phyloP scores from a whole-genome alignment of 1,140 invertebrate genomes.

The Halictus rubicundus region DNA sequence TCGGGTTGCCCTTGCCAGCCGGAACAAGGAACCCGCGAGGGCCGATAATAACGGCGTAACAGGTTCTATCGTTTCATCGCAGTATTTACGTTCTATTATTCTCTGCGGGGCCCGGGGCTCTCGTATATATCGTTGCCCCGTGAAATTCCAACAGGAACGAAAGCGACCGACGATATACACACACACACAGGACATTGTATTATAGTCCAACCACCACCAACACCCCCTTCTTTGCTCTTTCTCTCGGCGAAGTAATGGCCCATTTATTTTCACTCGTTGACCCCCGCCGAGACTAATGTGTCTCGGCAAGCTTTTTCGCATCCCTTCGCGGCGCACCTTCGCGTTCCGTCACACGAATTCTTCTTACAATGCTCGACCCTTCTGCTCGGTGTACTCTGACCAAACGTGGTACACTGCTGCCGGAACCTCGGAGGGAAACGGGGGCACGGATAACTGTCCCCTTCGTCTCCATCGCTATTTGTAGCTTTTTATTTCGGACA shows the following conservation, averaged over 20 bases:
- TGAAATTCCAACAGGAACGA: constrained; percentile 53
- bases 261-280: constrained; percentile 73
- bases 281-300: constrained; percentile 70
- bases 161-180: neutral
- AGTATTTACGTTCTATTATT: constrained; percentile 65
- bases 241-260: constrained; percentile 65
- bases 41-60: constrained; percentile 51
- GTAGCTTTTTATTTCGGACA: too few relatives aligned
- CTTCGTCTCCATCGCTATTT: too few relatives aligned
- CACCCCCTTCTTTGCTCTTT: constrained; percentile 7
- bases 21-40: neutral
- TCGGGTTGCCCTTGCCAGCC: neutral
- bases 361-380: constrained; percentile 41
- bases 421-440: too few relatives aligned
- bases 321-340: constrained; percentile 50
- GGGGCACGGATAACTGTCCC: too few relatives aligned
- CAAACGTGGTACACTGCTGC: too few relatives aligned
- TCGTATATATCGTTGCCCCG: constrained; percentile 52
- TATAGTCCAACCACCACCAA: neutral
- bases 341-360: constrained; percentile 49
- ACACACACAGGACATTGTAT: constrained; percentile 38
- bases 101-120: constrained; percentile 7
- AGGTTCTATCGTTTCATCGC: constrained; percentile 61
- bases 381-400: too few relatives aligned
- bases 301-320: constrained; percentile 67